A percentile compares a stretch with the other conserved stretches of the same genome.
These are phyloP conservation scores for Pristionchus exspectatus DNA, from an alignment of 2,888 invertebrate genomes.

Conservation along the genomic window DNA sequence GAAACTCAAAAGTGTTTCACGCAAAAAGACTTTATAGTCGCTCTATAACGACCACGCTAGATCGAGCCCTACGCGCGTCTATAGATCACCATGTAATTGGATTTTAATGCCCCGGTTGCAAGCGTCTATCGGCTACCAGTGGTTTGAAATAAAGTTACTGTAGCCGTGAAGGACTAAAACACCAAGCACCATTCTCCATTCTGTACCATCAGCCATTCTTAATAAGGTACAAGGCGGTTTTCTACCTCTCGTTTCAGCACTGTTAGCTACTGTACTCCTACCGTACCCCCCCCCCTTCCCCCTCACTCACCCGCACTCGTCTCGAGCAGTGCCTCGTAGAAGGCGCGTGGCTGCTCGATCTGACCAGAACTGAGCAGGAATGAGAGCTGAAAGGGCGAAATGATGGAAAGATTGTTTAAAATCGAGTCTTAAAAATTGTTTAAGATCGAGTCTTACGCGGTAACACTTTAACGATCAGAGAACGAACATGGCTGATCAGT, in stretches of 20 bases:
- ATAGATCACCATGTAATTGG: too few species aligned
- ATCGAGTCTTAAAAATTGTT: too few species aligned
- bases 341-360: conserved; percentile 60
- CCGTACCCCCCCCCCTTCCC: neutral
- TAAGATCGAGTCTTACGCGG: too few species aligned
- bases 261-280: neutral
- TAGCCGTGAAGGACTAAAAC: neutral
- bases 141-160: neutral
- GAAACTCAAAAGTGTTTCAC: too few species aligned
- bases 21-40: too few species aligned
- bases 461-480: neutral
- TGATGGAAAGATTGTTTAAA: too few species aligned
- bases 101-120: too few species aligned
- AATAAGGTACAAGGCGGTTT: neutral
- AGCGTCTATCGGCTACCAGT: neutral
- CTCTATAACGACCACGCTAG: too few species aligned
- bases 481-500: neutral
- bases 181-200: neutral
- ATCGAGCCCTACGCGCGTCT: too few species aligned
- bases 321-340: conserved; percentile 65
- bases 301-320: conserved; percentile 20
- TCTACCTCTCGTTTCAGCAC: too few species aligned
- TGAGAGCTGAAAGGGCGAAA: conserved; percentile 48
- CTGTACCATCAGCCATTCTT: neutral
- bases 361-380: conserved; percentile 57